Conservation (phyloP, 1,140 invertebrate species). For the Habropoda laboriosa region DNA sequence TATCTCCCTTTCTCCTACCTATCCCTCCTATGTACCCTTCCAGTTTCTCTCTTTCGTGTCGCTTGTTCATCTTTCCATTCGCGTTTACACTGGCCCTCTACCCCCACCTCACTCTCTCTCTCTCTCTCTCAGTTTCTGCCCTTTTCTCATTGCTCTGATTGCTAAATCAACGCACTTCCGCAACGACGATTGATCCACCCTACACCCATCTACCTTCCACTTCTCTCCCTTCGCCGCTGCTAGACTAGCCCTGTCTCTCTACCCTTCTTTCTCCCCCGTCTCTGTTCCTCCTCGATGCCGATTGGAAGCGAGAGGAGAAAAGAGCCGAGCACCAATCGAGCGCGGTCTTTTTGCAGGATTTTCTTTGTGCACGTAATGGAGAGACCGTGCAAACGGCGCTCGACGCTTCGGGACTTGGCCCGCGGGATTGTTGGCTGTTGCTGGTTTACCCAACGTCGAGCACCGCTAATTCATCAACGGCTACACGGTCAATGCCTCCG, state of each 20-base stretch:
- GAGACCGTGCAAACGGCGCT: constrained; percentile 16
- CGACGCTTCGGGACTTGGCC: neutral
- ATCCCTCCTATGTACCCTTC: constrained; percentile 3
- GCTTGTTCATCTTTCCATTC: constrained; percentile 37
- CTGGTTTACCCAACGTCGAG: neutral
- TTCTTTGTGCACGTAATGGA: constrained; percentile 39
- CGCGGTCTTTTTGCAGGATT: constrained; percentile 46
- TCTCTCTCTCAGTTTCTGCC: no score
- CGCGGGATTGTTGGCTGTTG: constrained; percentile 11
- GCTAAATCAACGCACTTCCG: constrained; percentile 76
- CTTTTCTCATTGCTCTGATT: constrained; percentile 61
- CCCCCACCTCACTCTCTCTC: neutral
- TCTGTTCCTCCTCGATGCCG: neutral
- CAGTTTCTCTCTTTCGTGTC: constrained; percentile 22
- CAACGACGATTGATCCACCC: constrained; percentile 63
- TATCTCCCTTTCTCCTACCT: neutral
- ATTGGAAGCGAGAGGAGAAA: constrained; percentile 35
- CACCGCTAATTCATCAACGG: constrained; percentile 29
- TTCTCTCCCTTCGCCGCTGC: neutral
- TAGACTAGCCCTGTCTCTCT: neutral
- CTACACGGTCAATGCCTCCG: neutral
- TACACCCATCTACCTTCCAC: neutral
- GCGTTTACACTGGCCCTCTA: constrained; percentile 18
- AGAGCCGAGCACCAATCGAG: constrained; percentile 42
- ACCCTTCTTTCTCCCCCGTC: neutral